Evolutionary conservation across 1,140 invertebrate species (phyloP), one percentile per base, ranked within the genome.

Genomic region (Heliothis subflexa): DNA sequence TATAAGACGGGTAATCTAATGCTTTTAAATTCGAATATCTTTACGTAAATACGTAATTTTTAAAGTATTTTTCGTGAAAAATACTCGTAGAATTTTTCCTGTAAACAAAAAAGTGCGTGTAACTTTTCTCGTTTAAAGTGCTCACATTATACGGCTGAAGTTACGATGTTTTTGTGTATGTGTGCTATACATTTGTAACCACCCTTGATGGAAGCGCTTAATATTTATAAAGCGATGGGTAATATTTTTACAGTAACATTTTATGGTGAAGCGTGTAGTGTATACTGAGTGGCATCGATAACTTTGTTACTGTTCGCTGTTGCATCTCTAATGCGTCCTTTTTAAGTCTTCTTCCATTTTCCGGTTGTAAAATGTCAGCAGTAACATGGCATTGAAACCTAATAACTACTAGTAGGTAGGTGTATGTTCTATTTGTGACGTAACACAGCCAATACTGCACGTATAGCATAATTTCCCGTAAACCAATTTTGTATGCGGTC

Each of bases 1-100:
- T 64, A 12, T 49, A 52, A 62, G 59, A 64, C 18, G 54, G 45
- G 21, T 74, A 74, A 59, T 61, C 45, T 2, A 61, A 74, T 11
- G 57, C 73, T 64, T 64, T 75, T 33, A 75, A 59, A 52, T 52
- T 40, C 73, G 45, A 75, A 75, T 75, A 74, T 75, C 59, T 61
- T 18, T 10, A 18, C 18, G 54, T 55, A 55, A 18, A 5, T 28
- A 55, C 21, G 33, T 72, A 72, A 57, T 52, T 66, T 49, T 71
- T 71, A 13, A 25, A 49, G 14, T 5, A 9, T 4, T 54, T 33
- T 18, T 4, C 47, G 25, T 25, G 0, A 21, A 54, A 54, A 28
- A 18, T 50, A 40, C 49, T n/a, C 3, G 25, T 4, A 54, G 62
- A 71, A 52, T 28, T 21, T 33, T 12, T n/a, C 21, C 13, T 52